Evolutionary conservation across 2,797 vertebrate species (phyloP).

Genomic region (Notolepis coatsorum): DNA sequence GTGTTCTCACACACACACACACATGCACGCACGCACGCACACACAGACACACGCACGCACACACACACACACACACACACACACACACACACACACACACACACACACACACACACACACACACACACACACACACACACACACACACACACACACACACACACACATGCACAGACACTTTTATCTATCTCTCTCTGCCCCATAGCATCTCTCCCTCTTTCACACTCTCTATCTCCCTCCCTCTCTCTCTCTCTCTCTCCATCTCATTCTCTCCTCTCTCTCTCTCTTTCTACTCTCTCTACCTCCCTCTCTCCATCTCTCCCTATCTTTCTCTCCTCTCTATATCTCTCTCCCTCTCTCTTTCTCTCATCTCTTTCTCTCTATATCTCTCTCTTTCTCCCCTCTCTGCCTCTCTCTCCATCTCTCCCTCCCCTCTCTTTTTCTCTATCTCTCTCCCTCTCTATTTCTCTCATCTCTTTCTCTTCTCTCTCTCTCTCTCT

Average conservation of each 20-base stretch:
- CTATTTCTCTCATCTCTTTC: not conserved
- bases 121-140: too few relatives aligned
- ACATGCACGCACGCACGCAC: too few relatives aligned
- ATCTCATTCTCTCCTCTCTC: too few relatives aligned
- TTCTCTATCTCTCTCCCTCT: conserved; percentile 18
- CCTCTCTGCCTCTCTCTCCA: not conserved
- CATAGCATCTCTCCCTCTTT: not conserved
- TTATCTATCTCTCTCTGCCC: conserved; percentile 13
- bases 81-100: too few relatives aligned
- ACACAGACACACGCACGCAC: too few relatives aligned
- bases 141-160: not conserved
- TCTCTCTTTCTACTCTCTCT: too few relatives aligned
- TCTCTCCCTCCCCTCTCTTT: conserved; percentile 2
- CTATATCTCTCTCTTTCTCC: too few relatives aligned
- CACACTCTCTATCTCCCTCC: not conserved
- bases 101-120: too few relatives aligned
- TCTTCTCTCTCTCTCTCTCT: not conserved
- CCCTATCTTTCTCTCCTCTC: not conserved
- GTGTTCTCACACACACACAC: too few relatives aligned
- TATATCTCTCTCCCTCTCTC: not conserved
- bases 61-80: too few relatives aligned
- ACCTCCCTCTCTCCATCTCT: too few relatives aligned
- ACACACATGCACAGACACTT: not conserved
- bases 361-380: not conserved
- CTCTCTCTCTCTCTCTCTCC: not conserved